Evolutionary conservation across 1,140 invertebrate genomes (phyloP), one percentile per base, ranked within the genome.

Genomic region (Gryllus bimaculatus): DNA sequence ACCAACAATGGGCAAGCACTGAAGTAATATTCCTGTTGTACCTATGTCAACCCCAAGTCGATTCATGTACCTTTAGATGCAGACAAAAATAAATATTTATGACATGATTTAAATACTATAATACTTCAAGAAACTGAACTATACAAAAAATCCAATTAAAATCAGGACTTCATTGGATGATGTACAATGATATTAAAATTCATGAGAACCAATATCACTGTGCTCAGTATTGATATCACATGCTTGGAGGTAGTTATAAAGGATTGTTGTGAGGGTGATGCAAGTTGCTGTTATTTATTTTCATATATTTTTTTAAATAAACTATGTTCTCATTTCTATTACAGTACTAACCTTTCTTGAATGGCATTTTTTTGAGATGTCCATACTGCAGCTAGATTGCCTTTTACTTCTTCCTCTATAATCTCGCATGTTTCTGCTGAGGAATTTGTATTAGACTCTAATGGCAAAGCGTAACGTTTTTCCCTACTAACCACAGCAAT

Each of bases 1-100:
- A 0, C 94, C 94, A 48, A 88, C 90, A 80, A 96, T 88, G 76
- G 90, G 89, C 77, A 89, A 87, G n/a, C 92, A 93, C 81, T 93
- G 90, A 2, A 98, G 85, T 0, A 98, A 83, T 8, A 94, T 86
- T 7, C 90, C 85, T 0, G 92, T 91, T 49, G 92, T 87, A 0
- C 92, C 92, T 21, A 96, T 86, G 66, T 93, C 89, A n/a, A 98
- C 92, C 12, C 89, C 90, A 81, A 85, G 86, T 49, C 86, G 84
- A 73, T 86, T 86, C 75, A 86, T 82, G 78, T 88, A 88, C 47
- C 80, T 80, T 76, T 49, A 79, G 79, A 81, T 12, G 75, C 26
- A 77, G 12, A 79, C 66, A n/a, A 81, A 80, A 66, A 74, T 80
- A 18, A 15, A 73, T 73, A 15, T 73, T 73, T n/a, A 15, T n/a